Evolutionary conservation across 1,140 invertebrate genomes (phyloP).

Genomic region (Cydia pomonella): DNA sequence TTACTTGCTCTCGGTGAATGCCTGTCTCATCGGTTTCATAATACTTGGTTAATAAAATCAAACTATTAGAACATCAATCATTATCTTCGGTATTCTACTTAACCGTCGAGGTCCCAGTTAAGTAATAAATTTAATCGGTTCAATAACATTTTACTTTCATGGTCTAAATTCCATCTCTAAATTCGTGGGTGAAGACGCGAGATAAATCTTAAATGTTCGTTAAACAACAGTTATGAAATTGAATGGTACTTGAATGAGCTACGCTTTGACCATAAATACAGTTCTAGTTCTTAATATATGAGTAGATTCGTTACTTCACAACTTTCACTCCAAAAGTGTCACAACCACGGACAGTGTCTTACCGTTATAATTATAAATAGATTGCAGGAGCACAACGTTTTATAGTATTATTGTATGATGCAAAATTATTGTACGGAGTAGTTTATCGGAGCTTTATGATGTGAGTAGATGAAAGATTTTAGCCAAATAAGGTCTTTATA

Average conservation of each 20-base stretch:
- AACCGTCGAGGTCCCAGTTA: slow-evolving; percentile 37
- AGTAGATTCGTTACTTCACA: slow-evolving; percentile 10
- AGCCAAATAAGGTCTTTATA: neutral
- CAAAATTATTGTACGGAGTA: neutral
- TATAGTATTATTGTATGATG: neutral
- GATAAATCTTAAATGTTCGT: slow-evolving; percentile 40
- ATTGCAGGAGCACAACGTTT: slow-evolving; percentile 37
- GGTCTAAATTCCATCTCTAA: slow-evolving; percentile 39
- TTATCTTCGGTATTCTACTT: slow-evolving; percentile 14
- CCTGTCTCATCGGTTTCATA: slow-evolving; percentile 19
- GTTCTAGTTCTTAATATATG: slow-evolving; percentile 29
- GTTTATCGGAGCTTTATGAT: neutral
- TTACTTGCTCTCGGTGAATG: slow-evolving; percentile 3
- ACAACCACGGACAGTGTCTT: slow-evolving; percentile 5
- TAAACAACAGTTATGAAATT: slow-evolving; percentile 27
- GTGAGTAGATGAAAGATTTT: neutral
- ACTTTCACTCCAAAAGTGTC: slow-evolving; percentile 12
- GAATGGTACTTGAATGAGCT: neutral
- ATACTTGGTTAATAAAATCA: slow-evolving; percentile 30
- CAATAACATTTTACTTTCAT: slow-evolving; percentile 43
- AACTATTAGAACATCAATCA: slow-evolving; percentile 27
- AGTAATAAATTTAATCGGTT: slow-evolving; percentile 33
- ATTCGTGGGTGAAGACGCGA: slow-evolving; percentile 34
- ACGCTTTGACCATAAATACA: neutral
- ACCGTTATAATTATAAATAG: slow-evolving; percentile 22